Conservation (phyloP, 2,888 invertebrate species). For the Meandrusa payeni region DNA sequence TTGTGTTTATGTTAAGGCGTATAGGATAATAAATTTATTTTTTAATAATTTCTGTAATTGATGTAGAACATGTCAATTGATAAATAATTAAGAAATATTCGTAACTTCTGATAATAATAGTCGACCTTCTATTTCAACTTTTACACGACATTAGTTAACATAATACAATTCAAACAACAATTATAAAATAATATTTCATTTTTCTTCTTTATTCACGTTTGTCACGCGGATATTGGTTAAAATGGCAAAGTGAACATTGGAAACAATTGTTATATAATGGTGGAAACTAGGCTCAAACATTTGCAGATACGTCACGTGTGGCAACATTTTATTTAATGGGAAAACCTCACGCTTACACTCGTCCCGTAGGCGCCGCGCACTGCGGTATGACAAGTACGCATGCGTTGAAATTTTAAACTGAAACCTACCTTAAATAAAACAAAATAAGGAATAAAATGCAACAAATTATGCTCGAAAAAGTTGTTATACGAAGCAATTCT, state of each 20-base stretch:
- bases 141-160: not conserved
- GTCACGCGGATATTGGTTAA: not conserved
- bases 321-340: slow-evolving; percentile 56
- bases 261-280: not conserved
- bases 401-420: slow-evolving; percentile 51
- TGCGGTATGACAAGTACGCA: slow-evolving; percentile 72
- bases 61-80: too few relatives aligned
- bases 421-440: slow-evolving; percentile 37
- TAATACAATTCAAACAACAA: too few relatives aligned
- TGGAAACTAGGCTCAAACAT: slow-evolving; percentile 41
- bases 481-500: slow-evolving; percentile 45
- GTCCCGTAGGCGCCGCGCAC: slow-evolving; percentile 76
- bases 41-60: too few relatives aligned
- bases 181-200: too few relatives aligned
- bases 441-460: slow-evolving; percentile 34
- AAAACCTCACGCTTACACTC: slow-evolving; percentile 62
- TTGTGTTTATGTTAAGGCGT: too few relatives aligned
- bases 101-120: too few relatives aligned
- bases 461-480: slow-evolving; percentile 29
- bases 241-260: slow-evolving; percentile 5
- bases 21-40: too few relatives aligned
- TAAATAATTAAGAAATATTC: too few relatives aligned
- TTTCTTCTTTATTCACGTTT: too few relatives aligned
- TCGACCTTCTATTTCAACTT: too few relatives aligned
- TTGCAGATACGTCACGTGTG: slow-evolving; percentile 33